phyloP scores from a whole-genome alignment of 2,888 invertebrate genomes.

The Brenthis hecate region DNA sequence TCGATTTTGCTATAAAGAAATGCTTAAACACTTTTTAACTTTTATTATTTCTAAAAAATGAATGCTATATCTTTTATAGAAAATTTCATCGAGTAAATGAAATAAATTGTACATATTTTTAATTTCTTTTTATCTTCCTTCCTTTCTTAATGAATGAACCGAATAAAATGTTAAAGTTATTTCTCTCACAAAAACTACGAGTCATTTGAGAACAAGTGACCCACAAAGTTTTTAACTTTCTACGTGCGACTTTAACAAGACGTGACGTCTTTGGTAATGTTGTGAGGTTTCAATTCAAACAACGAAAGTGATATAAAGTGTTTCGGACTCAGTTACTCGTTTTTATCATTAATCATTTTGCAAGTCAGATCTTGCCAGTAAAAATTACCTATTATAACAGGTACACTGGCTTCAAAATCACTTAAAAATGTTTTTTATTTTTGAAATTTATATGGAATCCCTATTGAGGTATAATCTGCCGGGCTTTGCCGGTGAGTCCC shows the following conservation, averaged over 20 bases:
- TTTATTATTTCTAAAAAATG: background rate
- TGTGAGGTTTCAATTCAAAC: conserved; percentile 10
- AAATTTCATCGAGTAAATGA: too few species aligned
- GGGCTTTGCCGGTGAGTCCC: too few species aligned
- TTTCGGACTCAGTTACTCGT: background rate
- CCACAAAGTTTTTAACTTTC: conserved; percentile 8
- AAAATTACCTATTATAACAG: too few species aligned
- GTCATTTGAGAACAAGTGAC: conserved; percentile 11
- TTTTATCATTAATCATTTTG: background rate
- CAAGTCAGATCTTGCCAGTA: too few species aligned
- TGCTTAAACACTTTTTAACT: background rate
- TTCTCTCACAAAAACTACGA: conserved; percentile 1
- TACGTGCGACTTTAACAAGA: conserved; percentile 6
- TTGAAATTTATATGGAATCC: too few species aligned
- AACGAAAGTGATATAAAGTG: conserved; percentile 1
- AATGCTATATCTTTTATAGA: too few species aligned
- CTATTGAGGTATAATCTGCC: background rate
- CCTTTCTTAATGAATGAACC: background rate
- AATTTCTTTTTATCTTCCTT: too few species aligned
- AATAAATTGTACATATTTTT: too few species aligned
- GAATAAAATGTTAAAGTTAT: background rate
- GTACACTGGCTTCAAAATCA: too few species aligned
- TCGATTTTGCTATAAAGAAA: background rate
- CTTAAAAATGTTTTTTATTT: too few species aligned
- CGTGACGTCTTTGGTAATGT: conserved; percentile 1